phyloP scores from a whole-genome alignment of 2,888 invertebrate species.

The Volucella bombylans region DNA sequence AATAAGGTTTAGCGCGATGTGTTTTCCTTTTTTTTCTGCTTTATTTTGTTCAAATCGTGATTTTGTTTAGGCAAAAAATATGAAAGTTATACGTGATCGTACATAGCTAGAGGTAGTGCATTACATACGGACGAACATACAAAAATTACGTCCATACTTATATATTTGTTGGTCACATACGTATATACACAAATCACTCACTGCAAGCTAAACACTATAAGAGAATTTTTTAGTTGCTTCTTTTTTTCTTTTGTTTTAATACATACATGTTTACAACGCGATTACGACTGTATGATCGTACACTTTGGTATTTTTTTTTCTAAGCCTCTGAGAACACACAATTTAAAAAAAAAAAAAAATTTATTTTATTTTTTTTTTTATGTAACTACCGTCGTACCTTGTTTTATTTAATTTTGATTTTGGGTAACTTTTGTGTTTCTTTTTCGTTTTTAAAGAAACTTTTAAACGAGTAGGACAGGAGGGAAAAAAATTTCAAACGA shows the following conservation, averaged over 20 bases:
- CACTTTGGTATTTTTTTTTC: constrained; percentile 65
- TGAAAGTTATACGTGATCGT: constrained; percentile 72
- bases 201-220: constrained; percentile 56
- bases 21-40: constrained; percentile 45
- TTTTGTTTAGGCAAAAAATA: constrained; percentile 64
- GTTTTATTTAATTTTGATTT: constrained; percentile 58
- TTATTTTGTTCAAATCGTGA: neutral
- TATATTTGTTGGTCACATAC: too few relatives aligned
- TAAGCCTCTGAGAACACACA: constrained; percentile 61
- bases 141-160: constrained; percentile 32
- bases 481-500: constrained; percentile 37
- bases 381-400: constrained; percentile 42
- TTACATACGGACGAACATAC: constrained; percentile 40
- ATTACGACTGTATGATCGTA: constrained; percentile 62
- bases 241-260: constrained; percentile 75
- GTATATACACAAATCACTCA: constrained; percentile 66
- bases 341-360: too few relatives aligned
- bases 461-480: constrained; percentile 3
- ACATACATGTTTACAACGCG: constrained; percentile 68
- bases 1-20: constrained; percentile 1
- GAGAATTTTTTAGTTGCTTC: constrained; percentile 22
- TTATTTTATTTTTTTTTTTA: constrained; percentile 27
- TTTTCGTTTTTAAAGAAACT: constrained; percentile 20
- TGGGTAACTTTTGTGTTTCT: constrained; percentile 32
- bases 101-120: constrained; percentile 44